Evolutionary conservation across 2,888 invertebrate genomes (phyloP).

Genomic region (Erebia ligea): DNA sequence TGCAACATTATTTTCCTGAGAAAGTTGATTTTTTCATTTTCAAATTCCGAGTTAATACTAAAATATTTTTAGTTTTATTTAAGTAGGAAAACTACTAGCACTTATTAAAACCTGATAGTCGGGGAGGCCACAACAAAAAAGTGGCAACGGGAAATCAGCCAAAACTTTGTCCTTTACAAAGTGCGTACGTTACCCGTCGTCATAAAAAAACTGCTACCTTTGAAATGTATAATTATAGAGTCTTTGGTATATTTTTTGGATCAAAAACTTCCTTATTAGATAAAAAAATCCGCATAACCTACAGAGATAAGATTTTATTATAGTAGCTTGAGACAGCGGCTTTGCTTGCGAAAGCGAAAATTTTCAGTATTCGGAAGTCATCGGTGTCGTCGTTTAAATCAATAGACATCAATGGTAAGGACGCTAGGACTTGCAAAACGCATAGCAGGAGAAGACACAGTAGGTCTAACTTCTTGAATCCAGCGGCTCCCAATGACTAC

Average conservation of each 20-base stretch:
- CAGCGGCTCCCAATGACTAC: too few species aligned
- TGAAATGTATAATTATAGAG: constrained; percentile 15
- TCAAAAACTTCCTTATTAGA: constrained; percentile 20
- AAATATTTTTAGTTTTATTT: too few species aligned
- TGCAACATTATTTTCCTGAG: too few species aligned
- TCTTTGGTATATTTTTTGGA: constrained; percentile 19
- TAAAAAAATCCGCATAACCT: constrained; percentile 10
- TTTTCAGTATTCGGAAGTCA: too few species aligned
- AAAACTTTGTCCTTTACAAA: constrained; percentile 1
- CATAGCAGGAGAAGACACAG: too few species aligned
- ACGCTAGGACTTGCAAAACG: too few species aligned
- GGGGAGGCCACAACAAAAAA: neutral
- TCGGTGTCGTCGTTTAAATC: too few species aligned
- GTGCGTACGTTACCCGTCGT: neutral
- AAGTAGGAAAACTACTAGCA: too few species aligned
- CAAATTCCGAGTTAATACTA: too few species aligned
- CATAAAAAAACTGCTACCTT: constrained; percentile 19
- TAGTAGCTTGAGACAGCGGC: neutral
- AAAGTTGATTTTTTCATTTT: neutral
- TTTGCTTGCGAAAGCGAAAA: neutral
- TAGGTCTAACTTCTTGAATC: too few species aligned
- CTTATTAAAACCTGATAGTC: neutral
- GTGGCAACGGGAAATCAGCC: neutral
- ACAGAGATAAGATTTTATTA: constrained; percentile 1
- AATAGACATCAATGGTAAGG: too few species aligned